These are phyloP conservation scores for Sus scrofa DNA, from an alignment of 2,113 vertebrate species.

Conservation along the genomic window DNA sequence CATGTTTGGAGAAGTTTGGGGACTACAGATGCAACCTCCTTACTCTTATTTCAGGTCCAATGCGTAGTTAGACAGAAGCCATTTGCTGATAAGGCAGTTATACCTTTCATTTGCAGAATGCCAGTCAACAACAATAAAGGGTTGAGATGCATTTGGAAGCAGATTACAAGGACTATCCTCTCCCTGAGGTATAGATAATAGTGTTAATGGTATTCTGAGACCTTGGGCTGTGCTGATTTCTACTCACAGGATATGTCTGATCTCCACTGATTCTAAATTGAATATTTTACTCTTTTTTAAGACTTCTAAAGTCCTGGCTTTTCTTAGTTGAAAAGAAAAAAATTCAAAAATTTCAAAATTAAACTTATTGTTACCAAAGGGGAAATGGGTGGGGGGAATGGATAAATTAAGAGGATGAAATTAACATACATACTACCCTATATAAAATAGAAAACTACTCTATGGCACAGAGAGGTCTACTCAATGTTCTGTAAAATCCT, in stretches of 20 bases:
- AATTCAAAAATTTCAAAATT: no score
- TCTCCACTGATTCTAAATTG: background rate
- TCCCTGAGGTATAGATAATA: background rate
- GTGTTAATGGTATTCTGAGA: background rate
- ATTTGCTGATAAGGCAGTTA: conserved; percentile 7
- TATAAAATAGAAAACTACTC: no score
- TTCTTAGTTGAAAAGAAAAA: background rate
- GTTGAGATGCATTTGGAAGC: background rate
- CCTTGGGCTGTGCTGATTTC: background rate
- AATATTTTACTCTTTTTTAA: background rate
- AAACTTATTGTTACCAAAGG: no score
- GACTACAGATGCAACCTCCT: background rate
- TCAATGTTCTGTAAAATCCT: no score
- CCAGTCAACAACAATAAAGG: background rate
- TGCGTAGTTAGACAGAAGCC: background rate
- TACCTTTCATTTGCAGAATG: background rate
- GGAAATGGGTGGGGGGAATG: no score
- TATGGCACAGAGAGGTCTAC: no score
- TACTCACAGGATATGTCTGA: background rate
- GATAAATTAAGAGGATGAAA: no score
- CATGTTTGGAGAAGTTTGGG: background rate
- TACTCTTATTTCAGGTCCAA: background rate
- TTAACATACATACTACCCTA: no score
- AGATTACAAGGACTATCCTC: background rate
- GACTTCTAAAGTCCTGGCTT: background rate